phyloP scores from a whole-genome alignment of 2,113 vertebrate species.

The human region GRCh38 chr4:24232501-24233000 shows the following conservation, averaged over 20 bases:
- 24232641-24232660: slow-evolving; percentile 76
- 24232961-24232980: too few species aligned
- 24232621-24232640: slow-evolving; percentile 57
- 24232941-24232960: not conserved
- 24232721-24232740: not conserved
- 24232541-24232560: slow-evolving; percentile 76
- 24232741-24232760: not conserved
- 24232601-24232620: slow-evolving; percentile 42
- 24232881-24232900: not conserved
- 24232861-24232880: not conserved
- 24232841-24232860: not conserved
- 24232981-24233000: not conserved
- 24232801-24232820: slow-evolving; percentile 33
- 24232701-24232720: not conserved
- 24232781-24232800: not conserved
- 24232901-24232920: not conserved
- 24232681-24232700: not conserved
- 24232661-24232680: slow-evolving; percentile 62
- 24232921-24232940: not conserved
- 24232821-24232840: slow-evolving; percentile 50
- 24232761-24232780: not conserved
- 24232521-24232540: slow-evolving; percentile 77
- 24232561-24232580: slow-evolving; percentile 79
- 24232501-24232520: slow-evolving; percentile 75
- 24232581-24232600: slow-evolving; percentile 80